A percentile compares a stretch with the other conserved stretches of the same genome.
phyloP scores from a whole-genome alignment of 1,140 invertebrate species.

The Macrotrachela quadricornifera region DNA sequence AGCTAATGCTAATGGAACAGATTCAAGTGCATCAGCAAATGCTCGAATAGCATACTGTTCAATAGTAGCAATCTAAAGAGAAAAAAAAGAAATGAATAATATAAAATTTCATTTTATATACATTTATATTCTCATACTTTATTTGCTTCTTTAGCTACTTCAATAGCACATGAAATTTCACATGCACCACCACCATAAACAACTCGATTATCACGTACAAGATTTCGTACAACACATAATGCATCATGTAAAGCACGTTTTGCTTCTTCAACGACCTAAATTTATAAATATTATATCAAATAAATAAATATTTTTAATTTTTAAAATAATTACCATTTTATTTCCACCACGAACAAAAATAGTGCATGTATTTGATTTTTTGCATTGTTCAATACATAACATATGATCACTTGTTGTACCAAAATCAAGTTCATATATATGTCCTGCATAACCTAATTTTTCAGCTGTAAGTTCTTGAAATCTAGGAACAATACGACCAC shows the following conservation, averaged over 20 bases:
- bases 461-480: conserved; percentile 80
- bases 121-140: background rate
- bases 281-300: too few species aligned
- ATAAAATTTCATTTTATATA: too few species aligned
- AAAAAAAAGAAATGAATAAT: too few species aligned
- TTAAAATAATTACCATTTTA: conserved; percentile 47
- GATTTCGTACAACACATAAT: conserved; percentile 79
- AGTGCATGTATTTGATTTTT: conserved; percentile 84
- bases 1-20: conserved; percentile 75
- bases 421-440: conserved; percentile 74
- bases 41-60: conserved; percentile 92
- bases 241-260: conserved; percentile 94
- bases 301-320: too few species aligned
- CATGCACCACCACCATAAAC: conserved; percentile 92
- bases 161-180: conserved; percentile 79
- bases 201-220: conserved; percentile 71
- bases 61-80: conserved; percentile 37
- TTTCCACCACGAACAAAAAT: conserved; percentile 91
- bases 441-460: conserved; percentile 77
- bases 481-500: conserved; percentile 84
- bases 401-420: conserved; percentile 91
- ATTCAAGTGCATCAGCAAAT: conserved; percentile 83
- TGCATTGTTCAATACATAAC: conserved; percentile 92
- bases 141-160: conserved; percentile 55
- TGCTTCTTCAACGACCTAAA: conserved; percentile 64